These are phyloP conservation scores for Dendrocincla tyrannina DNA, from an alignment of 2,797 vertebrate genomes.

Conservation along the genomic window DNA sequence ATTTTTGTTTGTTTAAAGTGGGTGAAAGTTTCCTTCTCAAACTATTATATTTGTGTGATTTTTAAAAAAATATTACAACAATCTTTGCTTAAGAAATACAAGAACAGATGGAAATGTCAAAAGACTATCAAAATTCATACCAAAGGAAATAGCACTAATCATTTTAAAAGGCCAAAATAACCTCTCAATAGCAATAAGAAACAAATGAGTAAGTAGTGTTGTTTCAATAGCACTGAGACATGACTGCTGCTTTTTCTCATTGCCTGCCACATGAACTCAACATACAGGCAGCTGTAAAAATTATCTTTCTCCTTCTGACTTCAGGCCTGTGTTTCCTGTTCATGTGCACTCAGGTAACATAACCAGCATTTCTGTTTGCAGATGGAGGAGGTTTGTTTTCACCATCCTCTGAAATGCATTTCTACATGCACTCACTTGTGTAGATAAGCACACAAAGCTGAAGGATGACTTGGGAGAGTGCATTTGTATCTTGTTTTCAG, in stretches of 20 bases:
- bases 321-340: not conserved
- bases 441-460: not conserved
- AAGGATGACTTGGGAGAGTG: not conserved
- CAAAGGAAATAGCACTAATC: conserved; percentile 24
- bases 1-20: conserved; percentile 47
- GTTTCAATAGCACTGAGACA: not conserved
- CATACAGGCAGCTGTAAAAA: not conserved
- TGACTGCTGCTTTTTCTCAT: not conserved
- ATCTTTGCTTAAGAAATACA: conserved; percentile 48
- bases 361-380: not conserved
- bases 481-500: not conserved
- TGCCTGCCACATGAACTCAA: not conserved
- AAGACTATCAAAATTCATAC: conserved; percentile 48
- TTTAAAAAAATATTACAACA: not conserved
- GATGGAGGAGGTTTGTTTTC: not conserved
- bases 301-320: not conserved
- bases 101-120: conserved; percentile 37
- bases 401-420: not conserved
- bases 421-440: not conserved
- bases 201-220: conserved; percentile 9
- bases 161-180: conserved; percentile 12
- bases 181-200: conserved; percentile 5
- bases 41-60: not conserved
- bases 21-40: conserved; percentile 59
- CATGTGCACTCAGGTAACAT: not conserved